Base-by-base conservation (phyloP, 2,888 invertebrate species). In the Drepana falcataria region DNA sequence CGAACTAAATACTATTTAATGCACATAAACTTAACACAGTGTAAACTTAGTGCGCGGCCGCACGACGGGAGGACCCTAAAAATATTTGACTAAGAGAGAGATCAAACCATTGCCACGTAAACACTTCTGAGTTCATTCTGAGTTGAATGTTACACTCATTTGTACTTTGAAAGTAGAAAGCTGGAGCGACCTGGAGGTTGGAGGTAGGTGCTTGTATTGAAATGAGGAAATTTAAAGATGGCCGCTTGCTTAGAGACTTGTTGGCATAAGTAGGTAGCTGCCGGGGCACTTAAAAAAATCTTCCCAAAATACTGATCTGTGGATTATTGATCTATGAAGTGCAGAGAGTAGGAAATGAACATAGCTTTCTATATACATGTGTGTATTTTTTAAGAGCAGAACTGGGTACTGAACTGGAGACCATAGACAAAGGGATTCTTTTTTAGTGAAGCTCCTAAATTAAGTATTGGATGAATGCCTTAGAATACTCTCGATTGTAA, bases 31-130 rank as follows among this genome's bases (percentile, higher is more conserved):
- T 81, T 80, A 80, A 75, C 77, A 71, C 76, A 75, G 77, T 68
- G 64, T 65, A 60, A 66, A 72, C 69, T 64, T 65, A 74, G 67
- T 69, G 67, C 67, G 80, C 75, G 78, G 66, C 56, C 68, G 71
- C 75, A 57, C 61, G 66, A 78, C 79, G 82, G 85, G 79, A 79
- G 82, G 80, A 75, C 83, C 87, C 88, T 89, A 82, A 92, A 91
- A 88, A 93, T 92, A 93, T 93, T 93, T 93, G 93, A 93, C 93
- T 93, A 93, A 93, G 92, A 93, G 92, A 93, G 93, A 93, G 93
- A 93, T 93, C 93, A 93, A 93, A 93, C 93, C 93, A 93, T 93
- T 93, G 93, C 93, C 93, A 93, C 93, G 88, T 91, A 86, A 79
- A 80, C 77, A 81, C 79, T 81, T 83, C 77, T 78, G 75, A 67